Evolutionary conservation across 2,797 vertebrate species (phyloP).

Genomic region (Sebastes hubbsi): DNA sequence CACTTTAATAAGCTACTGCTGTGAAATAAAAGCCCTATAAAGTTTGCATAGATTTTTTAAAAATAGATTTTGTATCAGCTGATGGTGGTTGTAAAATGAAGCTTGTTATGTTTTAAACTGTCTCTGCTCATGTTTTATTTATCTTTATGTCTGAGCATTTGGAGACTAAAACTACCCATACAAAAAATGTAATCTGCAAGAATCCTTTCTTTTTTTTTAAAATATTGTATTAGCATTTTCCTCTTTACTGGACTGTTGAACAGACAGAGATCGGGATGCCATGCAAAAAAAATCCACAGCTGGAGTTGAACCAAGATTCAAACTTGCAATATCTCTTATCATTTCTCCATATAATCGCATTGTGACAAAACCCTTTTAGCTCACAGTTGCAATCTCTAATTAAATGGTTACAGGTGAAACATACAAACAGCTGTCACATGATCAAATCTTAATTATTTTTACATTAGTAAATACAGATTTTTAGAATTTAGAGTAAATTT

Average conservation of each 20-base stretch:
- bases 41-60: background rate
- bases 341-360: background rate
- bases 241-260: background rate
- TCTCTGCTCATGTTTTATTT: background rate
- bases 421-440: background rate
- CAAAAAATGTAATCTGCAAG: background rate
- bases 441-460: background rate
- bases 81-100: background rate
- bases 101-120: background rate
- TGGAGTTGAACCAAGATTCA: background rate
- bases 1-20: slow-evolving; percentile 14
- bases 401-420: background rate
- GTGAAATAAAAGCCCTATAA: slow-evolving; percentile 7
- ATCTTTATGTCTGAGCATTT: background rate
- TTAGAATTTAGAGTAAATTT: accelerated
- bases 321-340: background rate
- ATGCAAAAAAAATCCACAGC: background rate
- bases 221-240: background rate
- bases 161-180: background rate
- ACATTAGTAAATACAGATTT: background rate
- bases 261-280: background rate
- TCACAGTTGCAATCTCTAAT: background rate
- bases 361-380: background rate
- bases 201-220: background rate
- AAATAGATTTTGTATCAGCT: background rate